Conservation (phyloP, 2,888 invertebrate genomes). For the Dryadula phaetusa region DNA sequence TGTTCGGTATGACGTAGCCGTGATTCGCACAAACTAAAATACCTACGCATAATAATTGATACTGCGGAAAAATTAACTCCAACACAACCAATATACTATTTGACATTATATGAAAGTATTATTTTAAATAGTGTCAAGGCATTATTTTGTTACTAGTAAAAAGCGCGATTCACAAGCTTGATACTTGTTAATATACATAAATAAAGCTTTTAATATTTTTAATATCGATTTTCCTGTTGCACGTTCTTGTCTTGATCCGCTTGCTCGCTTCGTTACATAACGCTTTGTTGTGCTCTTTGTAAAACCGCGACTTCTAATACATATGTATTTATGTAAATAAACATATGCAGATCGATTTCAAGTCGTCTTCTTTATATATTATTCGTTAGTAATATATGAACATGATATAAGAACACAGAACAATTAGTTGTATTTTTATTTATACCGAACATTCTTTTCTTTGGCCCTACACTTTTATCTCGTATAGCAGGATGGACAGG, state of each 20-base stretch:
- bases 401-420: no score
- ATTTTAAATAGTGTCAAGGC: no score
- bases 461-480: no score
- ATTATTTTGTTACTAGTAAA: no score
- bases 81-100: no score
- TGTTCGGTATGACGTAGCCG: neutral
- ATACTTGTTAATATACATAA: neutral
- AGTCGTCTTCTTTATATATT: neutral
- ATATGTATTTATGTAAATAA: neutral
- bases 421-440: no score
- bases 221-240: slow-evolving; percentile 6
- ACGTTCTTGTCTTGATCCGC: neutral
- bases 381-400: no score
- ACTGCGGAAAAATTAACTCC: no score
- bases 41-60: neutral
- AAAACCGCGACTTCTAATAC: neutral
- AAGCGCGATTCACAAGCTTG: neutral
- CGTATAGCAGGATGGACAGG: no score
- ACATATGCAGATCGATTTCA: neutral
- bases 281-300: neutral
- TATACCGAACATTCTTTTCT: no score
- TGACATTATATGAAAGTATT: no score
- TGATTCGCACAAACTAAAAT: neutral
- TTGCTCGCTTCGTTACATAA: neutral
- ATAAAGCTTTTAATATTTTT: neutral